Evolutionary conservation across 2,797 vertebrate species (phyloP).

Genomic region (Emys orbicularis): DNA sequence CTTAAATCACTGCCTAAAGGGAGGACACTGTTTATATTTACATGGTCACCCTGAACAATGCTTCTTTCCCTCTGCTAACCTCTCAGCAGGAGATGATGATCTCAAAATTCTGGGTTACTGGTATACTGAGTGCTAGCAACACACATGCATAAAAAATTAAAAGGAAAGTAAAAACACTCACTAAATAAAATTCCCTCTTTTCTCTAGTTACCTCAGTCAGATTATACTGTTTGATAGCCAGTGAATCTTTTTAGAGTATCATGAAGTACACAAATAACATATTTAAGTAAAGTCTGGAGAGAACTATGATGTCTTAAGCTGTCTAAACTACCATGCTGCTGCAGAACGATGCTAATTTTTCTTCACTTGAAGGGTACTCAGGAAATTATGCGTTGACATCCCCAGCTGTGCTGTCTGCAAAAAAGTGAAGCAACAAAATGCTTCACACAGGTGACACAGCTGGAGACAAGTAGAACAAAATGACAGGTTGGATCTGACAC

Average conservation of each 20-base stretch:
- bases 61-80: background rate
- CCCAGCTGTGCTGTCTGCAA: background rate
- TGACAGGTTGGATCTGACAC: background rate
- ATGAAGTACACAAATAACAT: background rate
- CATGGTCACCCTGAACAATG: background rate
- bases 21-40: background rate
- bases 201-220: background rate
- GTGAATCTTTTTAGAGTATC: background rate
- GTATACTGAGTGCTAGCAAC: background rate
- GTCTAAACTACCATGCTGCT: background rate
- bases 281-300: background rate
- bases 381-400: background rate
- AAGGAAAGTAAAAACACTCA: background rate
- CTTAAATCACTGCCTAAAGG: background rate
- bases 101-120: background rate
- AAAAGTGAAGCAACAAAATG: background rate
- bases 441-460: background rate
- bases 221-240: background rate
- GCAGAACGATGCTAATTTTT: background rate
- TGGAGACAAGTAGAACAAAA: fast-evolving
- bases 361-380: background rate
- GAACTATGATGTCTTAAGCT: background rate
- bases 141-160: background rate
- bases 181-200: background rate
- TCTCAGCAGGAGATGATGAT: background rate